Base-by-base conservation (phyloP, 92 coral and sea anemone species). In the Metridium senile region DNA sequence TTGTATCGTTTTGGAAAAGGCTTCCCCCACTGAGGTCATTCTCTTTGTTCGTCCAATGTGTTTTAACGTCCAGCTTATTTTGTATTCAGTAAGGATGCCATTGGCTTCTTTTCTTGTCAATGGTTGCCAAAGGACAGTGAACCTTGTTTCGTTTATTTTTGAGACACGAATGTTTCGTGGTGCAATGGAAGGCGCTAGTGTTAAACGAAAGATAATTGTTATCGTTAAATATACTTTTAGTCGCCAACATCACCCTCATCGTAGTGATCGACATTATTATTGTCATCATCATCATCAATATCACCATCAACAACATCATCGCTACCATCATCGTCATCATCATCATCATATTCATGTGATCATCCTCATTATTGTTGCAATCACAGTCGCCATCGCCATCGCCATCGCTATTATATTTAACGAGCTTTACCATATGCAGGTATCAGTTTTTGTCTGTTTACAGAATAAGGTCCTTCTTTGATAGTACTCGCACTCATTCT, bases 111-210 rank as follows among this genome's bases (percentile, higher is more conserved):
- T 0, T 8, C 32, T 65, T 7, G 56, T 21, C 29, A 77, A n/a
- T 26, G 82, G 63, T 63, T 66, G 46, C 82, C 82, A 77, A 43
- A 34, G 29, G 20, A 77, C 45, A 23, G 23, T 9, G 33, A 73
- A 73, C 25, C 33, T 58, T 30, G 78, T 73, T 9, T 73, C 78
- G 35, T 58, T 58, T 22, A 57, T 9, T 54, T 73, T 73, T 57
- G 68, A 16, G 33, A 43, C 20, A n/a, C 20, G 49, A 1, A 62
- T 23, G 49, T 58, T 11, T 19, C 39, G 54, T 73, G 78, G 68
- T 10, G 64, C 57, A 57, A 33, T 33, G n/a, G 34, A 59, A 3
- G 76, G 76, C 0, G 18, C 76, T 72, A 19, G 46, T 43, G 0
- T 43, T 31, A 70, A 70, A n/a, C 0, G 11, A 11, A 28, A 1